Conservation (phyloP, 37 sponge, comb jelly and placozoan genomes). For the Chondrilla cf. caribensis region DNA sequence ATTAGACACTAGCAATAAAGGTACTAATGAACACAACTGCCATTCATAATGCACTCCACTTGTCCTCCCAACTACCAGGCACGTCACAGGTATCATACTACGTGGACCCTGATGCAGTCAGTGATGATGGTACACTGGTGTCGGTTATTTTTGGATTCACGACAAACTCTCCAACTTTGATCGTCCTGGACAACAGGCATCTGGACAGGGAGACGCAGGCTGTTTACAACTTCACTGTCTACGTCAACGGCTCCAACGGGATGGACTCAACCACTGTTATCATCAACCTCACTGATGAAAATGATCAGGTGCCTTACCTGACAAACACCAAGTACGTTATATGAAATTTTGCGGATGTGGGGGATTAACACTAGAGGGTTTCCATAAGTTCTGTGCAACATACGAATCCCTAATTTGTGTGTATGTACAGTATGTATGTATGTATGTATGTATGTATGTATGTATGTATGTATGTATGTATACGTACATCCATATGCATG, state of each 20-base stretch:
- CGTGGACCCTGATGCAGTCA: background rate
- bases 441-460: conserved; percentile 3
- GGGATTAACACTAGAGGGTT: too few species aligned
- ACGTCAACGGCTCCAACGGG: background rate
- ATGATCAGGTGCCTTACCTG: conserved; percentile 1
- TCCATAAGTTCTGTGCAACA: too few species aligned
- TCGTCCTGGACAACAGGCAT: background rate
- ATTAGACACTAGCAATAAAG: background rate
- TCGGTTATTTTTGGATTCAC: conserved; percentile 4
- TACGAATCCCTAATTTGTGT: too few species aligned
- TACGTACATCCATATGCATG: background rate
- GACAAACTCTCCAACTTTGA: conserved; percentile 12
- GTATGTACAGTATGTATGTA: background rate
- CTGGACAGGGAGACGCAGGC: conserved; percentile 6
- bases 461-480: conserved; percentile 8
- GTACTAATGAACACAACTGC: too few species aligned
- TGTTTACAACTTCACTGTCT: background rate
- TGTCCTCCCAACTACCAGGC: background rate
- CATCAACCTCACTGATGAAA: background rate
- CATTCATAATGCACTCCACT: background rate
- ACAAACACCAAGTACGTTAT: background rate
- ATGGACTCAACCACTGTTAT: background rate
- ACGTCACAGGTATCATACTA: background rate
- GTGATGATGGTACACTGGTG: background rate
- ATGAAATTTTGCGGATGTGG: background rate